Base-by-base conservation (phyloP, 2,888 invertebrate genomes). In the Dugesia japonica region DNA sequence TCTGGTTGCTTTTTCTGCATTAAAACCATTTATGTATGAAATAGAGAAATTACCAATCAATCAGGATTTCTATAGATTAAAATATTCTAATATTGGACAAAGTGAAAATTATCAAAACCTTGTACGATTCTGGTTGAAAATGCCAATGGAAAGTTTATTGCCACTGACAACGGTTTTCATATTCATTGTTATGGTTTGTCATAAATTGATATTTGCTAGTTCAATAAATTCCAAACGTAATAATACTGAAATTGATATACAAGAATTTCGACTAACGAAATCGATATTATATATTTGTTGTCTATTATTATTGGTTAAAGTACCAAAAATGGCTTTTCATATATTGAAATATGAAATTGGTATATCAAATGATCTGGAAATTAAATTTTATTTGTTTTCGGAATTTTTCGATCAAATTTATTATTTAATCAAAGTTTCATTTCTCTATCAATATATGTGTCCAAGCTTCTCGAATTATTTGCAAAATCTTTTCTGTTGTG, bases 331-430 rank as follows among this genome's bases (percentile, higher is more conserved):
- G 56, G 56, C 56, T 13, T n/a, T 56, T n/a, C 56, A 56, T 56
- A 56, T 56, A 20, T n/a, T 56, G 4, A 56, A 56, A 56, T 56
- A 56, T n/a, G 56, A 56, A n/a, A 23, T 56, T 56, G 56, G 56
- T 13, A 56, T 56, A 56, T 4, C 4, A 20, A 13, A 9, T 4
- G n/a, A 56, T n/a, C 4, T 20, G 23, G 56, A 56, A 23, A 23
- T 56, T 13, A n/a, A 56, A 56, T 56, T 56, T 23, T n/a, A 56
- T 56, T 56, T 56, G n/a, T 56, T 56, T n/a, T 13, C 7, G 7
- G 56, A 56, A 56, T 56, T 56, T 56, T 20, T n/a, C 4, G 56
- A 56, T 56, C 56, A 56, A 56, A n/a, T 56, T 56, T 56, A 56
- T 23, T 56, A 56, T 23, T 56, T n/a, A 4, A 56, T 56, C 23